Evolutionary conservation across 2,797 vertebrate genomes (phyloP), one percentile per base, ranked within the genome.

Genomic region (Carduelis carduelis): DNA sequence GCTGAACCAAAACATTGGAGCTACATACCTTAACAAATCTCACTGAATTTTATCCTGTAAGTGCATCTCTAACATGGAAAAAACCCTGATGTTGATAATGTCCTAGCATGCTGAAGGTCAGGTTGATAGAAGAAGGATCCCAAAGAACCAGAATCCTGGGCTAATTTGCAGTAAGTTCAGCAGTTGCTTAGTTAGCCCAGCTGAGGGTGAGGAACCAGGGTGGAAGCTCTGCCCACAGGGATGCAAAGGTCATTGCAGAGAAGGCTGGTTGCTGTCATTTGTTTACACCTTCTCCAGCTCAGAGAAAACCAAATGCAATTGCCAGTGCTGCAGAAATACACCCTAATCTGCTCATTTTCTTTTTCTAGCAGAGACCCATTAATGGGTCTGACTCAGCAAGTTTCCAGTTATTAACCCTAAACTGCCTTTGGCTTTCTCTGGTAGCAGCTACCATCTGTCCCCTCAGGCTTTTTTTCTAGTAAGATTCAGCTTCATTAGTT

Each of bases 1-100:
- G 92, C 95, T 96, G 94, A 96, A 96, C 93, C 95, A 95, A 96
- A 97, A 96, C 85, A 96, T 16, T 80, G 74, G 74, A 96, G 87
- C 76, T 88, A 95, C 94, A 94, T 53, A 90, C 87, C 87, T 93
- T 96, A 94, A 72, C 94, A 96, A 93, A 96, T 93, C 80, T 96
- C 50, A 60, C 79, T 66, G 79, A 91, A 92, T 91, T 89, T 91
- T 37, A 69, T 69, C 76, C 69, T 63, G 27, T 56, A 89, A 92
- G 34, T 0, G 27, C 60, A 69, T 82, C 65, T 92, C 47, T 83
- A 86, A 89, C 63, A 72, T 1, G 6, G 71, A 83, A 93, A 87
- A 79, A 46, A 17, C 0, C 18, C 43, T 71, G 65, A 90, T 93
- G 69, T 35, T 92, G 89, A 44, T 80, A 94, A 86, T 57, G 85